These are phyloP conservation scores for Polydrusus tereticollis DNA, from an alignment of 2,888 invertebrate genomes.

Conservation along the genomic window DNA sequence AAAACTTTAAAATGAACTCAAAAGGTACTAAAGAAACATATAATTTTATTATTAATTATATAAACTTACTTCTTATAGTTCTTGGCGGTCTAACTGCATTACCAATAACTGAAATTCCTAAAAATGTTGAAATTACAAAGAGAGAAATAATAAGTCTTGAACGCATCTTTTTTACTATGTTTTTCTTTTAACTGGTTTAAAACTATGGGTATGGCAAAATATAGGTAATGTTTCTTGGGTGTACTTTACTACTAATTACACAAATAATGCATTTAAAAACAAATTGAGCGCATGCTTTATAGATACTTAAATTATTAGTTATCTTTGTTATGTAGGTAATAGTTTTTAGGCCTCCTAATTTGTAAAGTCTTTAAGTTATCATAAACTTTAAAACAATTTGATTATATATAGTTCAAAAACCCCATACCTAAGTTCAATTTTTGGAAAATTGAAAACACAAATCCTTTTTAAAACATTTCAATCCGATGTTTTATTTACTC, in stretches of 20 bases:
- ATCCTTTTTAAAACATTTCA: too few species aligned
- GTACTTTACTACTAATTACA: neutral
- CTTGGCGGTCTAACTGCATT: constrained; percentile 1
- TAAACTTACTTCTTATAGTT: constrained; percentile 28
- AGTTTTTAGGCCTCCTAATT: too few species aligned
- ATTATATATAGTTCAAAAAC: too few species aligned
- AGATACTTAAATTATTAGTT: neutral
- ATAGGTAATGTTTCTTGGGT: neutral
- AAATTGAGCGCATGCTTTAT: neutral
- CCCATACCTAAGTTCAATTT: too few species aligned
- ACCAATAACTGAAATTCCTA: neutral
- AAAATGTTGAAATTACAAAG: neutral
- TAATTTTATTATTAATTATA: neutral
- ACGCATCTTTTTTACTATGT: neutral
- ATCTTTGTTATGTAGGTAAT: neutral
- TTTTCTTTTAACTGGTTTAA: too few species aligned
- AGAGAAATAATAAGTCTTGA: neutral
- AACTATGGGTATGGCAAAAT: too few species aligned
- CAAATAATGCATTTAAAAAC: neutral
- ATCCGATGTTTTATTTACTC: too few species aligned
- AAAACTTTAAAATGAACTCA: too few species aligned
- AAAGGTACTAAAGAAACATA: too few species aligned
- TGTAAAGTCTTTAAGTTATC: too few species aligned
- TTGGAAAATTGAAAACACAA: too few species aligned
- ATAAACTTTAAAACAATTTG: too few species aligned